Conservation (phyloP, 2,113 vertebrate genomes). For the Nannospalax galili region DNA sequence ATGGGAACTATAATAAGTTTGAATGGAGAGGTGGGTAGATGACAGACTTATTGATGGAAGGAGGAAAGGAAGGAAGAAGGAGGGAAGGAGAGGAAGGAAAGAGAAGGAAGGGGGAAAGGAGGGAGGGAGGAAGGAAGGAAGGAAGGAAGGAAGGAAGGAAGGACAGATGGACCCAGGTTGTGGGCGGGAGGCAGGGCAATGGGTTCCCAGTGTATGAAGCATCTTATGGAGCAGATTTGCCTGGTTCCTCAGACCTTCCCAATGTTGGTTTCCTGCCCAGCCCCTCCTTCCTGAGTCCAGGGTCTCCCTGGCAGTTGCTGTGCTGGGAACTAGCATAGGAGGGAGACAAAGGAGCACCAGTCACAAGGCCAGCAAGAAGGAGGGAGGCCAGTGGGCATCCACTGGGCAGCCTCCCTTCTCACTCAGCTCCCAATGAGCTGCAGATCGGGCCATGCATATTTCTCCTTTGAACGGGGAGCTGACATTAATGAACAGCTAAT, state of each 20-base stretch:
- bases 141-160: not conserved
- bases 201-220: not conserved
- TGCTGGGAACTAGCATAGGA: constrained; percentile 2
- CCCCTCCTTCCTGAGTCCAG: not conserved
- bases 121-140: too few species aligned
- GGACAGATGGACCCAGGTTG: too few species aligned
- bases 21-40: too few species aligned
- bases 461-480: constrained; percentile 84
- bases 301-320: not conserved
- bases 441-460: constrained; percentile 79
- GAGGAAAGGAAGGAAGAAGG: not conserved
- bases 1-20: not conserved
- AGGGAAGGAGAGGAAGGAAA: too few species aligned
- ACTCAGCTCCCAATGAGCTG: constrained; percentile 64
- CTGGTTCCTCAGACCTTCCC: not conserved
- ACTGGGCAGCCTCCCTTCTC: constrained; percentile 16
- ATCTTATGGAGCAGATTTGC: not conserved
- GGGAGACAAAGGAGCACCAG: constrained; percentile 62
- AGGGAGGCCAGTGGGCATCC: not conserved
- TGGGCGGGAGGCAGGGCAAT: not conserved
- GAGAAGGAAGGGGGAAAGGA: not conserved
- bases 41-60: not conserved
- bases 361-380: not conserved
- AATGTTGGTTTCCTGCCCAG: not conserved
- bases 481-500: constrained; percentile 90